Percentiles rank a stretch among this genome's conserved stretches.
These are phyloP conservation scores for Coluber constrictor DNA, from an alignment of 2,797 vertebrate species.

Conservation along the genomic window DNA sequence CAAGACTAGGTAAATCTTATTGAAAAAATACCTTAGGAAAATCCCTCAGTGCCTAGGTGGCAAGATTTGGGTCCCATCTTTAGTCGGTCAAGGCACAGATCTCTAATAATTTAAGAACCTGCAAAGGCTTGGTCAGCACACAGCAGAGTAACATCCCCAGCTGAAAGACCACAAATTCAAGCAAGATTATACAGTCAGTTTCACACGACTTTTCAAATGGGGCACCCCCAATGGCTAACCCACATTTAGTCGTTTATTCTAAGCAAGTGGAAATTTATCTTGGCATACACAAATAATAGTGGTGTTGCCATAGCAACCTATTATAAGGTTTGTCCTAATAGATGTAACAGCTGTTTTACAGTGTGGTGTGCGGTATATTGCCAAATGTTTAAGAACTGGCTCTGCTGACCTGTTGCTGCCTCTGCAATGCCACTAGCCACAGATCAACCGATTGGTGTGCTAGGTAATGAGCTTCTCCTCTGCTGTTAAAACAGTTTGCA, in stretches of 20 bases:
- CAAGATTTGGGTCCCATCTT: background rate
- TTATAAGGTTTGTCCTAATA: background rate
- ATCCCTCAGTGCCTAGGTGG: background rate
- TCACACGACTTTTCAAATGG: background rate
- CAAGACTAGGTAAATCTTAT: background rate
- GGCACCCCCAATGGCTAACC: background rate
- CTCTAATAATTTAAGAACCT: background rate
- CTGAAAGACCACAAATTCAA: background rate
- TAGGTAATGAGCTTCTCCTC: background rate
- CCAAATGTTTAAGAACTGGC: background rate
- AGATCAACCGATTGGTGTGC: background rate
- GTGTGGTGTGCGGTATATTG: background rate
- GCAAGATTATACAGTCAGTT: background rate
- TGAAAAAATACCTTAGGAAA: background rate
- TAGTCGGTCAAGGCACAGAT: background rate
- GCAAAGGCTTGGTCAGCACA: background rate
- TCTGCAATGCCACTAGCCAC: background rate
- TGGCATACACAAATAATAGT: background rate
- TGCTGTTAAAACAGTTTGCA: background rate
- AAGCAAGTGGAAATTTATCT: background rate
- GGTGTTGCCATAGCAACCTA: background rate
- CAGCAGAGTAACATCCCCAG: background rate
- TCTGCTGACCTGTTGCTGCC: background rate
- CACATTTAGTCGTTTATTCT: background rate
- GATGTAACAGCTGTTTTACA: background rate